These are phyloP conservation scores for Eupeodes luniger DNA, from an alignment of 2,888 invertebrate species.

Conservation along the genomic window DNA sequence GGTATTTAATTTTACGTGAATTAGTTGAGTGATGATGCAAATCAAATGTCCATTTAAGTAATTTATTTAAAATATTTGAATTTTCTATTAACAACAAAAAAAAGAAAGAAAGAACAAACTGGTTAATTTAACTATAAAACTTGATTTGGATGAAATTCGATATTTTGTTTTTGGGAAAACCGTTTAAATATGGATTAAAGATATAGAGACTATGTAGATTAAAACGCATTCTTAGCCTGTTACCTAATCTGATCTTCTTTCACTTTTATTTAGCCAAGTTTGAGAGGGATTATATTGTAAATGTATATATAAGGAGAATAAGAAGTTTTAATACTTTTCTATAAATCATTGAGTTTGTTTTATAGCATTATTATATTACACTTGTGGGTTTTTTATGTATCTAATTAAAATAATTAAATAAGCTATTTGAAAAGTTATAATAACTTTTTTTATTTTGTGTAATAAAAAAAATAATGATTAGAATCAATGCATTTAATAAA, in stretches of 20 bases:
- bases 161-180: neutral
- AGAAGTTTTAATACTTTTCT: neutral
- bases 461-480: neutral
- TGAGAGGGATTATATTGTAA: neutral
- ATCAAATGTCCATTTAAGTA: slow-evolving; percentile 9
- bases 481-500: neutral
- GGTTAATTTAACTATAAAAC: neutral
- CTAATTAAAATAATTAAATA: neutral
- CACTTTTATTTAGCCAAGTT: neutral
- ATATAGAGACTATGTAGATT: neutral
- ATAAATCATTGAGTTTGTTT: neutral
- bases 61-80: slow-evolving; percentile 6
- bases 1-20: neutral
- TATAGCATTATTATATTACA: neutral
- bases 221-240: slow-evolving; percentile 12
- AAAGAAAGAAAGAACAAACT: neutral
- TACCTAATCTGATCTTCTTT: neutral
- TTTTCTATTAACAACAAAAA: neutral
- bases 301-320: neutral
- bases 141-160: neutral
- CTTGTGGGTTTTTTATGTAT: neutral
- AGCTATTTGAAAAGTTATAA: neutral
- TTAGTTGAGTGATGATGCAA: slow-evolving; percentile 5
- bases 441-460: neutral
- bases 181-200: neutral